Base-by-base conservation (phyloP, 2,113 vertebrate species). In the Bubo scandiacus region DNA sequence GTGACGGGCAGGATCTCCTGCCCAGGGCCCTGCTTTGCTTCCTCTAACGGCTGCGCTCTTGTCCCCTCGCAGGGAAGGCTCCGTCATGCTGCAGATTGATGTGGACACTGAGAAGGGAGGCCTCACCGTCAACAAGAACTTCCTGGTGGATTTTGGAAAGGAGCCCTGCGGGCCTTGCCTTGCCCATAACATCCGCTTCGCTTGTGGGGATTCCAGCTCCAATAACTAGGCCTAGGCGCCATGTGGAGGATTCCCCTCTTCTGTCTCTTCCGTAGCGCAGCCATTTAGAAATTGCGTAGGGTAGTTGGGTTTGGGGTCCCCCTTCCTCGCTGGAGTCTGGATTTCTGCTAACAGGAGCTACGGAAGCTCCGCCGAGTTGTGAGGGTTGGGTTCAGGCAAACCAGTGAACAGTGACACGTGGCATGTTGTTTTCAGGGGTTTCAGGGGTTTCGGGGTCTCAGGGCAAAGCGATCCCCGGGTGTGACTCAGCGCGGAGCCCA, bases 91-190 rank as follows among this genome's bases (percentile, higher is more conserved):
- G 96, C 99, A 99, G 97, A 96, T 99, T 2, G 98, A 99, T 4
- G 99, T 99, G 91, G 97, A 99, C 97, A 97, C 98, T 0, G 94
- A 83, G 14, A 96, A 87, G 0, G 99, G 99, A 1, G 99, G 99
- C 52, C 97, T 99, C 29, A 91, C 68, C 5, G 52, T 99, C 67
- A 99, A 99, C 30, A 93, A 98, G 57, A 84, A 99, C 91, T 99
- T 99, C 98, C 98, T 99, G 97, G 99, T 99, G 94, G 99, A 99
- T 91, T 99, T 99, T 29, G 99, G 99, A 19, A 98, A 98, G 93
- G 99, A 99, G 62, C 99, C 99, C 0, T 95, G 94, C 0, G 99
- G 99, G 36, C 99, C 99, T 4, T 98, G 82, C 20, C 97, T 99
- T 36, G 99, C 99, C 71, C 98, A 99, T 1, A 99, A 99, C 81